Evolutionary conservation across 2,113 vertebrate genomes (phyloP).

Genomic region (Cyprichromis sp.): DNA sequence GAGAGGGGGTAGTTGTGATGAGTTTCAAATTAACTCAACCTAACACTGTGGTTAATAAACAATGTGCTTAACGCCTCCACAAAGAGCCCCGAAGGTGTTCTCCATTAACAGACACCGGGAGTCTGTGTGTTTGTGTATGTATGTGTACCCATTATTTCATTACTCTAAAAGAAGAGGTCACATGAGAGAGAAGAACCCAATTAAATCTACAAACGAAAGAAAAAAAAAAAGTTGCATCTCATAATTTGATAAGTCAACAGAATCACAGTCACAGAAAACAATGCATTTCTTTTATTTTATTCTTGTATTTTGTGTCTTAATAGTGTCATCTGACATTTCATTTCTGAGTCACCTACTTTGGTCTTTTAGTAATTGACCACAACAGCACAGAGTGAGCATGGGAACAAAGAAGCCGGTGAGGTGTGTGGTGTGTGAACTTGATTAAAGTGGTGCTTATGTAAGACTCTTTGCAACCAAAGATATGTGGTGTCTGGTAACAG

Average conservation of each 20-base stretch:
- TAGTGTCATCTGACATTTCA: not conserved
- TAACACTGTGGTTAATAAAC: conserved; percentile 48
- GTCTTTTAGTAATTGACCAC: not conserved
- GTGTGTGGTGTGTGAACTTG: not conserved
- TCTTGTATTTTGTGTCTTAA: not conserved
- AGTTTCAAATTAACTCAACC: conserved; percentile 45
- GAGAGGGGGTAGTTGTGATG: conserved; percentile 14
- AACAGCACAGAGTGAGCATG: not conserved
- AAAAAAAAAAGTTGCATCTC: not conserved
- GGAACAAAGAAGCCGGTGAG: not conserved
- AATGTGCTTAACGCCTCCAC: conserved; percentile 26
- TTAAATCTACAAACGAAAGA: not conserved
- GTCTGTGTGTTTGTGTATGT: not conserved
- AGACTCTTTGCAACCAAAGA: conserved; percentile 7
- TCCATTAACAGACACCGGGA: not conserved
- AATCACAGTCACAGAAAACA: not conserved
- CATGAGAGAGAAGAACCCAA: not conserved
- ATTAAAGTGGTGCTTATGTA: conserved; percentile 27
- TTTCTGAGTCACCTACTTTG: not conserved
- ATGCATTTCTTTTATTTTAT: not conserved
- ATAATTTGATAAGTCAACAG: not conserved
- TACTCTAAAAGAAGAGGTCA: not conserved
- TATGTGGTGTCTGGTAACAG: conserved; percentile 24
- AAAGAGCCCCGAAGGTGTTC: conserved; percentile 12
- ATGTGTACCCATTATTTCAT: not conserved